A percentile compares a stretch with the other conserved stretches of the same genome.
These are phyloP conservation scores for Maniola jurtina DNA, from an alignment of 1,140 invertebrate species.

Conservation along the genomic window DNA sequence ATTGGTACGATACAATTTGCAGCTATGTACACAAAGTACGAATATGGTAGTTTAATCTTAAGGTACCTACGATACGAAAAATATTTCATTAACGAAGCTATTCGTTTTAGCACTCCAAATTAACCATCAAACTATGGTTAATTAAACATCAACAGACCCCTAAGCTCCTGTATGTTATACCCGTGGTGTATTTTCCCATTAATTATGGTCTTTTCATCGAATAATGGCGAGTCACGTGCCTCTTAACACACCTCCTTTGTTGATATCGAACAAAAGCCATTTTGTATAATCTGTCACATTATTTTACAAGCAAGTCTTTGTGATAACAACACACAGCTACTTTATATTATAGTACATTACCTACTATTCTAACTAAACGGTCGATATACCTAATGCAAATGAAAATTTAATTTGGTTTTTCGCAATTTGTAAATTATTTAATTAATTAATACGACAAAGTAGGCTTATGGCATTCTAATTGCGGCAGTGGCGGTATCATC, in stretches of 20 bases:
- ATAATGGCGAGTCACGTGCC: slow-evolving; percentile 52
- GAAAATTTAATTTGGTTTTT: too few species aligned
- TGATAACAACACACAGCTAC: too few species aligned
- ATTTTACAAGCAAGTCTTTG: slow-evolving; percentile 14
- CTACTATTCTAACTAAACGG: not conserved
- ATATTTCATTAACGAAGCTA: not conserved
- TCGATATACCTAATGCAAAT: too few species aligned
- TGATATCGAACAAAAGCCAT: slow-evolving; percentile 38
- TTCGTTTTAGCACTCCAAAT: not conserved
- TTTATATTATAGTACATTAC: too few species aligned
- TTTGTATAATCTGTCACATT: slow-evolving; percentile 17
- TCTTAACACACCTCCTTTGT: slow-evolving; percentile 45
- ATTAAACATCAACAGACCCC: slow-evolving; percentile 7
- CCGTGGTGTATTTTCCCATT: slow-evolving; percentile 45
- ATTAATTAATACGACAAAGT: too few species aligned
- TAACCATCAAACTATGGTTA: not conserved
- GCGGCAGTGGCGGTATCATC: too few species aligned
- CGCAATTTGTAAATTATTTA: too few species aligned
- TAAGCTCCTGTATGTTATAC: slow-evolving; percentile 21
- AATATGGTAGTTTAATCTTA: too few species aligned
- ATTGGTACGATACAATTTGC: too few species aligned
- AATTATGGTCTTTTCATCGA: slow-evolving; percentile 47
- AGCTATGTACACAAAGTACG: too few species aligned
- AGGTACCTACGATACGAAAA: too few species aligned
- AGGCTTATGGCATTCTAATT: too few species aligned